Base-by-base conservation (phyloP, 1,140 invertebrate species). In the Bacillus rossius region DNA sequence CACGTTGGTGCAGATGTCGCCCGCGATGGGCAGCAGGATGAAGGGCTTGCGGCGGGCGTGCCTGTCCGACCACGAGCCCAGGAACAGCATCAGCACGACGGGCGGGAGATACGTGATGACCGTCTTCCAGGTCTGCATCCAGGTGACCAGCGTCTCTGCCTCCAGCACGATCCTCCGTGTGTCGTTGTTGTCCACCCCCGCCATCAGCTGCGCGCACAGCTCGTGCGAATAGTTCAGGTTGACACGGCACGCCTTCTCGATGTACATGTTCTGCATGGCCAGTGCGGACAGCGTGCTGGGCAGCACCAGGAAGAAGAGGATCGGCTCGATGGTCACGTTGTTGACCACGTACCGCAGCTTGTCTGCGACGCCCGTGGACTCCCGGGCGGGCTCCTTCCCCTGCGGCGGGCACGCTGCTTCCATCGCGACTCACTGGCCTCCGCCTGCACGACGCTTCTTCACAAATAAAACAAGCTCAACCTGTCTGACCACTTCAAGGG, bases 231-330 rank as follows among this genome's bases (percentile, higher is more conserved):
- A 88, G 10, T 72, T 78, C 55, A 92, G 78, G 72, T 92, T 91
- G 0, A 92, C 87, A 52, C 87, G 74, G 67, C 90, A 92, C 0
- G 89, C 89, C 71, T 91, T 91, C 71, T 91, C 88, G 63, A 92
- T 76, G 65, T 89, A 89, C n/a, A 93, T 75, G 72, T 92, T 90
- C 71, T 89, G 87, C 16, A 85, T 88, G 19, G 88, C 87, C 37
- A 90, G 69, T n/a, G 82, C 82, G 1, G 87, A 84, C 1, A 90
- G 72, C 14, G 89, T 86, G 57, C 85, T 86, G 1, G 87, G 86
- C 77, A 90, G 88, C 16, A 90, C 87, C 67, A 88, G 90, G 61
- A 85, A 86, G 0, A 86, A 85, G 37, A 90, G 69, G 73, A 91
- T 86, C 0, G 88, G 88, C 66, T 91, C 88, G 3, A 91, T 86